Base-by-base conservation (phyloP, 2,113 vertebrate species). In the Poecile atricapillus region DNA sequence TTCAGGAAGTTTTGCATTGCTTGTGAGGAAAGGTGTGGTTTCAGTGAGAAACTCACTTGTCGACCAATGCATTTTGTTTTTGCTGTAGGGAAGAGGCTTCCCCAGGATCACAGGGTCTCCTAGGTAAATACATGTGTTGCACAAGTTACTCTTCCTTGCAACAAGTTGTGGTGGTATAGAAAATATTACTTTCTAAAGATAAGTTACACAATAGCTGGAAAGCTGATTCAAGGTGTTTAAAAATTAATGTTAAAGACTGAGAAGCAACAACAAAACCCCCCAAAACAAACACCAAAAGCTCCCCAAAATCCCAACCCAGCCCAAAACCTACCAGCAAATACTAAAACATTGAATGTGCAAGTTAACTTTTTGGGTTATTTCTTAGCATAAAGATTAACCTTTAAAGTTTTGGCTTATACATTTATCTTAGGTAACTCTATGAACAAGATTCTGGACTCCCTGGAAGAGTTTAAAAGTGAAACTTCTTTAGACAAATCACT, bases 11-110 rank as follows among this genome's bases (percentile, higher is more conserved):
- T 77, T 64, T 2, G 4, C n/a, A 4, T 15, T 79, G 62, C 62
- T 64, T 60, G 25, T 35, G 43, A 79, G 62, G 47, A 81, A 86
- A 81, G 64, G 50, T 52, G 53, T 85, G 68, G 88, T 94, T 83
- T 44, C 33, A 13, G 33, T 37, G 69, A 47, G 52, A 53, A 63
- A 22, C 33, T 55, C 23, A 28, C 39, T 23, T 39, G 28, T 37
- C 4, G 5, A 13, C 58, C 46, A 35, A 4, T 3, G 15, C 0
- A 1, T 85, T 82, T 73, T 21, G 21, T 56, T 23, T 31, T 21
- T 25, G 41, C 41, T 47, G 20, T 31, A 4, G 2, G 3, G 39
- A 44, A 35, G 43, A 59, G 22, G 37, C n/a, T 64, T 82, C 56
- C 20, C 20, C 22, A 30, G 18, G 13, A 31, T n/a, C 0, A 2